phyloP scores from a whole-genome alignment of 2,113 vertebrate genomes.

The Zootoca vivipara region DNA sequence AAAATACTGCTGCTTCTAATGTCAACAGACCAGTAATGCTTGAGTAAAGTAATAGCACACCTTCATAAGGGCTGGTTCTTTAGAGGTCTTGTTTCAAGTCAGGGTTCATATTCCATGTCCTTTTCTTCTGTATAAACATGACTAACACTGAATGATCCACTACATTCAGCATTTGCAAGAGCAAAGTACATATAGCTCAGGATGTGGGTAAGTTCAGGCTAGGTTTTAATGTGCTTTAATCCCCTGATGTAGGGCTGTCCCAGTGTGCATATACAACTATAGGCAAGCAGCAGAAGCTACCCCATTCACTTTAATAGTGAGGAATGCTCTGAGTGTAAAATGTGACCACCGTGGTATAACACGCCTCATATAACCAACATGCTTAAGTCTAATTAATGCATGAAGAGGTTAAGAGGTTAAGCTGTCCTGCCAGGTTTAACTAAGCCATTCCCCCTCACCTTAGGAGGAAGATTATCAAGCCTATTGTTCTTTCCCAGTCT shows the following conservation, averaged over 20 bases:
- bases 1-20: slow-evolving; percentile 51
- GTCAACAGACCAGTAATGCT: slow-evolving; percentile 34
- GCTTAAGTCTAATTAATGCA: too few species aligned
- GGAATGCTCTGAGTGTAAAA: background rate
- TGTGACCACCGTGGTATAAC: background rate
- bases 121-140: background rate
- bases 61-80: background rate
- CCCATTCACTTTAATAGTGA: background rate
- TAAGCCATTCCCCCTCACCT: too few species aligned
- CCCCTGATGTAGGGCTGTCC: background rate
- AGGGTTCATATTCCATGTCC: background rate
- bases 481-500: too few species aligned
- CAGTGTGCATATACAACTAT: background rate
- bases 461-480: too few species aligned
- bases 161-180: background rate
- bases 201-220: background rate
- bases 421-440: too few species aligned
- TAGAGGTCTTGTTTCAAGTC: slow-evolving; percentile 5
- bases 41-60: slow-evolving; percentile 5
- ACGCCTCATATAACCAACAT: too few species aligned
- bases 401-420: too few species aligned
- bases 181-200: background rate
- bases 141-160: background rate
- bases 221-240: background rate
- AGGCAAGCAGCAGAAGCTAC: background rate